Base-by-base conservation (phyloP, 2,113 vertebrate species). In the Ceyx margarethae region DNA sequence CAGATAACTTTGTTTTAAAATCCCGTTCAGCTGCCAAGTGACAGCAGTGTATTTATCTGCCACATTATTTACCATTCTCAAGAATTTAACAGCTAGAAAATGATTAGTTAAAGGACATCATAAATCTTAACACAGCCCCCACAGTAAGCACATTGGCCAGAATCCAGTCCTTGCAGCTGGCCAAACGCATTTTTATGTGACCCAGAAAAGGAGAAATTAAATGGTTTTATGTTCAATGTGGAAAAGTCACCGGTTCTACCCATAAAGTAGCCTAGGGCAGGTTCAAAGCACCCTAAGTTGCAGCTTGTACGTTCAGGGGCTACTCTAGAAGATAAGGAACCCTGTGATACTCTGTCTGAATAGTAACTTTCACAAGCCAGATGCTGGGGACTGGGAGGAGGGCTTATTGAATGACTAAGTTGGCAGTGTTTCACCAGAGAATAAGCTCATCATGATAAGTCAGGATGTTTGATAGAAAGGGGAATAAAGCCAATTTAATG, bases 81-180 rank as follows among this genome's bases (percentile, higher is more conserved):
- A 25, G 78, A 91, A 91, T 28, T 53, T 76, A 85, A 82, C 87
- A 87, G 53, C 81, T 80, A 94, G 75, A 61, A 94, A 94, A 89
- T 85, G 9, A 69, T 91, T 79, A 87, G 81, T 82, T 87, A 91
- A 89, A 77, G 75, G 79, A 68, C 79, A 73, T 58, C 54, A 58
- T 89, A 93, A 89, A 89, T 92, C 89, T 93, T 84, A 45, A 31
- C 60, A 16, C 37, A 87, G 66, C 78, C 84, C 71, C 72, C 81
- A 45, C 66, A 65, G 78, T n/a, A 40, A 72, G 33, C 11, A 15
- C 18, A 0, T 33, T 92, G 94, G 91, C 87, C 54, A 45, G 29
- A 53, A 78, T 89, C 67, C 84, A 94, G 5, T 54, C 58, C 67
- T 73, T 85, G 71, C 84, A 87, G 74, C 89, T 89, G 87, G 50